Evolutionary conservation across 2,888 invertebrate genomes (phyloP).

Genomic region (Drosophila recens): DNA sequence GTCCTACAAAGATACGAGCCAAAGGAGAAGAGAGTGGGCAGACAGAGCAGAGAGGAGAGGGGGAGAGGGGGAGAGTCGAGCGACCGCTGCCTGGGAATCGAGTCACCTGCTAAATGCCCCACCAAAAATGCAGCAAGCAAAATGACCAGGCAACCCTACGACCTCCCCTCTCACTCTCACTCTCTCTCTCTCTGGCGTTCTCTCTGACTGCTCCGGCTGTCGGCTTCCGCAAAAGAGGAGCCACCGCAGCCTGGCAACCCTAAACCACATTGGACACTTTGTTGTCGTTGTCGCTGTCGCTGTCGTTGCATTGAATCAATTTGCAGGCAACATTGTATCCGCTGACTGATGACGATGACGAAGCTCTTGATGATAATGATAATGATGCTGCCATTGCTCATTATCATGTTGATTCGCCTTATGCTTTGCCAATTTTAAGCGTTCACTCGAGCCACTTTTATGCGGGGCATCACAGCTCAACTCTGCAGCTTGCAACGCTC

Average conservation of each 20-base stretch:
- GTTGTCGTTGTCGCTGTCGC: constrained; percentile 32
- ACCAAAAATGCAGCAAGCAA: constrained; percentile 48
- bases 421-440: constrained; percentile 11
- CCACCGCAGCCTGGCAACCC: constrained; percentile 34
- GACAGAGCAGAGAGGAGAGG: not conserved
- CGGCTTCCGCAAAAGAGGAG: constrained; percentile 1
- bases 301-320: constrained; percentile 62
- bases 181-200: not conserved
- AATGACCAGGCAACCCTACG: constrained; percentile 15
- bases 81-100: constrained; percentile 59
- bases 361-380: constrained; percentile 11
- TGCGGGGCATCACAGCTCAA: constrained; percentile 28
- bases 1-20: not conserved
- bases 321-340: constrained; percentile 48
- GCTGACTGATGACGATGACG: constrained; percentile 50
- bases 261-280: constrained; percentile 62
- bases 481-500: constrained; percentile 14
- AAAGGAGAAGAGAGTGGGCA: not conserved
- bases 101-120: constrained; percentile 61
- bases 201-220: not conserved
- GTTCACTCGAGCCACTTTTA: constrained; percentile 7
- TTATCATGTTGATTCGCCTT: constrained; percentile 1
- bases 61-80: not conserved
- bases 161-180: not conserved
- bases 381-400: constrained; percentile 1